Evolutionary conservation across 2,888 invertebrate species (phyloP).

Genomic region (Acanthoscelides obtectus): DNA sequence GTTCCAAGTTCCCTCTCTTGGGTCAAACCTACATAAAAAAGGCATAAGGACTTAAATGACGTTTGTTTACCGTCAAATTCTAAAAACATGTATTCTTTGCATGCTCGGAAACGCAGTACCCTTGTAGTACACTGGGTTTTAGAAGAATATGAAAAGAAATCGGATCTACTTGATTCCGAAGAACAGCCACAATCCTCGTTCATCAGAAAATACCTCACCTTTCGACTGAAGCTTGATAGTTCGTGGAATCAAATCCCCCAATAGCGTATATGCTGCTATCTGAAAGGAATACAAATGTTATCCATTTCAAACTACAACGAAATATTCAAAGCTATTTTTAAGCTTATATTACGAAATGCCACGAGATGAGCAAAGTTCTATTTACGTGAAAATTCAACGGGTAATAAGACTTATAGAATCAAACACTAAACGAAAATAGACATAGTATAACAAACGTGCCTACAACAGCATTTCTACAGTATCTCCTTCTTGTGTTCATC

Average conservation of each 20-base stretch:
- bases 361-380: too few species aligned
- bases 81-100: too few species aligned
- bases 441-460: constrained; percentile 44
- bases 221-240: constrained; percentile 66
- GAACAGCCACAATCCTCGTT: too few species aligned
- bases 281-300: constrained; percentile 28
- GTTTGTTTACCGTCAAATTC: neutral
- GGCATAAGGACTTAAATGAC: too few species aligned
- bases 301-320: neutral
- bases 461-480: constrained; percentile 61
- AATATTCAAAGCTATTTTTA: neutral
- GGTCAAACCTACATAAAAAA: constrained; percentile 50
- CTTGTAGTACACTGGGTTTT: too few species aligned
- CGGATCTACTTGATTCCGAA: too few species aligned
- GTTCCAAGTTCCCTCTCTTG: constrained; percentile 61
- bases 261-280: constrained; percentile 65
- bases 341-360: too few species aligned
- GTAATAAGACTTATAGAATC: too few species aligned
- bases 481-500: constrained; percentile 61
- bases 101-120: too few species aligned
- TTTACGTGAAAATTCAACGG: too few species aligned
- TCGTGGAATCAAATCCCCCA: constrained; percentile 67
- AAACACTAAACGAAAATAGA: too few species aligned
- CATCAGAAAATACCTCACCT: constrained; percentile 42
- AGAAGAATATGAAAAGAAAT: too few species aligned